phyloP scores from a whole-genome alignment of 2,797 vertebrate species.

The Notolabrus celidotus region DNA sequence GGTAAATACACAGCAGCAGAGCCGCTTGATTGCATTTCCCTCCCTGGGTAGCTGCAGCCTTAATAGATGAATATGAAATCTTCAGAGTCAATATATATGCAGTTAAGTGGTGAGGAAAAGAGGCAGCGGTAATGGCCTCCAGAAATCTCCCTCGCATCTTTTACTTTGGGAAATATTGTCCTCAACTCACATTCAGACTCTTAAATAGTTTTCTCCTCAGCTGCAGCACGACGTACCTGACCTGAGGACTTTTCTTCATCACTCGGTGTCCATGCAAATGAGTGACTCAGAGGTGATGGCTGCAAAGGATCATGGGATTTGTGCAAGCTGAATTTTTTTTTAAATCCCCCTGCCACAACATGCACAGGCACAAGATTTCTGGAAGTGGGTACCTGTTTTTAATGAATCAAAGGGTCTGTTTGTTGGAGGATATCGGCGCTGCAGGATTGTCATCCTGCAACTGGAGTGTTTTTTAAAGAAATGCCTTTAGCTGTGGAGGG shows the following conservation, averaged over 20 bases:
- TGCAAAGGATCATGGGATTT: slow-evolving; percentile 35
- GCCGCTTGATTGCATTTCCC: slow-evolving; percentile 76
- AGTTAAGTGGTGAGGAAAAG: slow-evolving; percentile 72
- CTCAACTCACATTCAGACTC: slow-evolving; percentile 16
- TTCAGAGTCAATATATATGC: slow-evolving; percentile 82
- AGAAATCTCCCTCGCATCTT: slow-evolving; percentile 51
- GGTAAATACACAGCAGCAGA: slow-evolving; percentile 74
- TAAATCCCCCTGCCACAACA: neutral
- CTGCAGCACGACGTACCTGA: neutral
- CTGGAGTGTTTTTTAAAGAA: no score
- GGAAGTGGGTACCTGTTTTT: slow-evolving; percentile 11
- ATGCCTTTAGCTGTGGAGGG: no score
- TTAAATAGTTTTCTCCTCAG: slow-evolving; percentile 16
- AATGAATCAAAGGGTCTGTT: slow-evolving; percentile 13
- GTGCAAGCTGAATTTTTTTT: slow-evolving; percentile 10
- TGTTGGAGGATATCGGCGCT: no score
- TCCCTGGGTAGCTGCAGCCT: slow-evolving; percentile 68
- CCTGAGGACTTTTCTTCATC: slow-evolving; percentile 25
- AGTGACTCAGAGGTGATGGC: slow-evolving; percentile 20
- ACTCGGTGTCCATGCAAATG: slow-evolving; percentile 40
- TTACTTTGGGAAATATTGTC: slow-evolving; percentile 37
- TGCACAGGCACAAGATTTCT: neutral
- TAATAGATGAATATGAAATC: slow-evolving; percentile 82
- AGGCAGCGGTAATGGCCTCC: slow-evolving; percentile 58
- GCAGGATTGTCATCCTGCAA: no score